Evolutionary conservation across 1,140 invertebrate species (phyloP).

Genomic region (Trialeurodes vaporariorum): DNA sequence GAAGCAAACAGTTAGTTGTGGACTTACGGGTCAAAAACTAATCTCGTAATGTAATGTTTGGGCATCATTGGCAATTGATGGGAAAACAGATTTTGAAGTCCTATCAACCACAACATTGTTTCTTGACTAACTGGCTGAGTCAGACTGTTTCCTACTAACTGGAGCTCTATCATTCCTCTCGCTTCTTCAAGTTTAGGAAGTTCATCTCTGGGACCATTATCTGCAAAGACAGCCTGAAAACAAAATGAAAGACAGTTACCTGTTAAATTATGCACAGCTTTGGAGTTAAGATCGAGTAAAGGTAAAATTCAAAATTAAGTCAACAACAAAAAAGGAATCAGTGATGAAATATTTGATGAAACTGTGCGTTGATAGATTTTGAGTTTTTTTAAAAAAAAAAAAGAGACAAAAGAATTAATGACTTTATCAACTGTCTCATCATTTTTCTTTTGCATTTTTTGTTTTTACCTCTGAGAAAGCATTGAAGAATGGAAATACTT

Average conservation of each 20-base stretch:
- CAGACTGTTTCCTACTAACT: conserved; percentile 86
- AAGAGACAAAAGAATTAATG: no score
- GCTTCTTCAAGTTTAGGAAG: conserved; percentile 82
- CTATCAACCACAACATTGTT: conserved; percentile 85
- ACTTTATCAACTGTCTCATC: no score
- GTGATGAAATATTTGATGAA: background rate
- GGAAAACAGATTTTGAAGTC: conserved; percentile 90
- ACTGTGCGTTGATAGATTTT: background rate
- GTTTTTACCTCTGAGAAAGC: no score
- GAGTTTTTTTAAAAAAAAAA: no score
- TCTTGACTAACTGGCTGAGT: conserved; percentile 75
- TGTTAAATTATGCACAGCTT: background rate
- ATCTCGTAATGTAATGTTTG: conserved; percentile 91
- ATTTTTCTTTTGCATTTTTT: no score
- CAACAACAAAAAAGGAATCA: conserved; percentile 2
- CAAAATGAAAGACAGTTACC: background rate
- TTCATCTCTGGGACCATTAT: conserved; percentile 77
- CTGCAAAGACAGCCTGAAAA: conserved; percentile 55
- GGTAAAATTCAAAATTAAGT: background rate
- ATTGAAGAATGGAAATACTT: no score
- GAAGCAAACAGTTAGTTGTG: no score
- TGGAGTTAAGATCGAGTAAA: background rate
- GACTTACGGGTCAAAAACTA: conserved; percentile 83
- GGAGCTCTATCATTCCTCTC: conserved; percentile 80
- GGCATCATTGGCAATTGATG: conserved; percentile 95